A percentile compares a stretch with the other conserved stretches of the same genome.
Conservation (phyloP, 2,888 invertebrate genomes). For the Melanostoma mellinum region DNA sequence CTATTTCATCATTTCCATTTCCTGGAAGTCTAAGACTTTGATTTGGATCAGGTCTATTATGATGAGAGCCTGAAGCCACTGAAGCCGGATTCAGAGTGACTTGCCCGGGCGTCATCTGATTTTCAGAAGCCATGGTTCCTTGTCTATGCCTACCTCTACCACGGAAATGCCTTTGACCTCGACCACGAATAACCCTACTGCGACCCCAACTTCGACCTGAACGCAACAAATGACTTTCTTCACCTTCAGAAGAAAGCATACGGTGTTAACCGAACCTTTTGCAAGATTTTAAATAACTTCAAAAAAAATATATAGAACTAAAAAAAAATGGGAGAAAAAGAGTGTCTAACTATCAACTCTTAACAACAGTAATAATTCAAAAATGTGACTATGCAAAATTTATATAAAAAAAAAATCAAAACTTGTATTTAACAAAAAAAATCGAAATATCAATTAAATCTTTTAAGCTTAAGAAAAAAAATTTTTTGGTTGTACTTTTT, state of each 20-base stretch:
- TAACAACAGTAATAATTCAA: too few relatives aligned
- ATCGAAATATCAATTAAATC: too few relatives aligned
- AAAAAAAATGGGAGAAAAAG: not conserved
- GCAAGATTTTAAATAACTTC: not conserved
- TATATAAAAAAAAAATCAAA: too few relatives aligned
- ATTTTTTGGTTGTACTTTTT: too few relatives aligned
- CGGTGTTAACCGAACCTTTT: constrained; percentile 3
- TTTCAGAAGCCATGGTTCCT: constrained; percentile 2
- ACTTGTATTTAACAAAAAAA: too few relatives aligned
- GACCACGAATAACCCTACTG: not conserved
- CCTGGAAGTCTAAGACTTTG: too few relatives aligned
- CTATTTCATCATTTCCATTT: too few relatives aligned
- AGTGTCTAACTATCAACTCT: too few relatives aligned
- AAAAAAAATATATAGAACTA: not conserved
- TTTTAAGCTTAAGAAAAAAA: too few relatives aligned
- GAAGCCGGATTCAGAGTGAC: not conserved
- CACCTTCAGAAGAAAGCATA: constrained; percentile 5
- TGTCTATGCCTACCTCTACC: not conserved
- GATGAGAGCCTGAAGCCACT: constrained; percentile 6
- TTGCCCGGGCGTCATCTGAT: not conserved
- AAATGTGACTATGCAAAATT: too few relatives aligned
- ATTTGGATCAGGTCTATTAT: not conserved
- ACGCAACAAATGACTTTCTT: constrained; percentile 1
- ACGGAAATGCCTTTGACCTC: not conserved
- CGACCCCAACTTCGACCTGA: constrained; percentile 5